Evolutionary conservation across 2,888 invertebrate genomes (phyloP).

Genomic region (Acanthosepion pharaonis): DNA sequence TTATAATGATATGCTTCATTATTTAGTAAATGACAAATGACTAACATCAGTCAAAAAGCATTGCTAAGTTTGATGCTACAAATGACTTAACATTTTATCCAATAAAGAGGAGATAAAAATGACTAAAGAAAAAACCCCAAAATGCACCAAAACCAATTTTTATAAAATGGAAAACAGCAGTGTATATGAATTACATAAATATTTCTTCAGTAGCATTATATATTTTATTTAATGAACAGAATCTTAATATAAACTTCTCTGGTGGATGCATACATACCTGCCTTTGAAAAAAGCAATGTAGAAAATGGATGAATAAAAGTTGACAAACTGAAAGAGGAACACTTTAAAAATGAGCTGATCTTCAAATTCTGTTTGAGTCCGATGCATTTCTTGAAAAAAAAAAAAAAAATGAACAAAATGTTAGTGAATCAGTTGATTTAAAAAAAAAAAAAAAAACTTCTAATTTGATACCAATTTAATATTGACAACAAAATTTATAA

Average conservation of each 20-base stretch:
- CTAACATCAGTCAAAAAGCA: not conserved
- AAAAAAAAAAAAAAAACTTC: too few species aligned
- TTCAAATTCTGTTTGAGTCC: conserved; percentile 75
- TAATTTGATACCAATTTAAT: too few species aligned
- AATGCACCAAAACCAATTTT: too few species aligned
- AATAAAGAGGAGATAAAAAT: too few species aligned
- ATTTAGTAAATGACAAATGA: not conserved
- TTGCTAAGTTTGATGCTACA: not conserved
- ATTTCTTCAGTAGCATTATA: too few species aligned
- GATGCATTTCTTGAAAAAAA: conserved; percentile 73
- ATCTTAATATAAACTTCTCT: not conserved
- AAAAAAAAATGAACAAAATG: too few species aligned
- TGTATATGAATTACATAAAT: too few species aligned
- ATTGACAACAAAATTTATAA: not conserved
- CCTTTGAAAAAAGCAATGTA: conserved; percentile 76
- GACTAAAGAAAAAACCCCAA: too few species aligned
- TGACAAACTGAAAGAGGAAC: conserved; percentile 75
- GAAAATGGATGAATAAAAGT: conserved; percentile 75
- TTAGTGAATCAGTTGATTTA: too few species aligned
- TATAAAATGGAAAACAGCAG: too few species aligned
- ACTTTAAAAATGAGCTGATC: conserved; percentile 75
- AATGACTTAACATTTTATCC: not conserved
- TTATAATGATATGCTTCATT: too few species aligned
- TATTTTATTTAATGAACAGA: not conserved
- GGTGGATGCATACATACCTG: conserved; percentile 65